phyloP scores from a whole-genome alignment of 30 jellyfish, hydroid and myxozoan genomes.

The Sanderia malayensis region DNA sequence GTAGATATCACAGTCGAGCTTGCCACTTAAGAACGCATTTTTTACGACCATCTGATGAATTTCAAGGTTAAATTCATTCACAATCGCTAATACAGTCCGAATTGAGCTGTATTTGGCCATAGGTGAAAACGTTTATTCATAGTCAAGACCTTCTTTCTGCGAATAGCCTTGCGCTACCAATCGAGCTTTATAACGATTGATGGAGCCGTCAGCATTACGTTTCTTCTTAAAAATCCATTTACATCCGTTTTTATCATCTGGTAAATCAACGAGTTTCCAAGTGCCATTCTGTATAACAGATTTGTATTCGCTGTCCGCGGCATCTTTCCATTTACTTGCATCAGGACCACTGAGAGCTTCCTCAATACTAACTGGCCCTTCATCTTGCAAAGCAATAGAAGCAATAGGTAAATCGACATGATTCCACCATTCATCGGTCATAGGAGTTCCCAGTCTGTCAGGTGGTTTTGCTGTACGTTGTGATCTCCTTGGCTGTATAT shows the following conservation, averaged over 20 bases:
- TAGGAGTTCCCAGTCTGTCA: neutral
- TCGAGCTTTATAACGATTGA: no score
- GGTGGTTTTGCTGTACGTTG: neutral
- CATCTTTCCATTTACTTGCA: neutral
- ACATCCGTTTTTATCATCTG: slow-evolving; percentile 10
- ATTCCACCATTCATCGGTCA: no score
- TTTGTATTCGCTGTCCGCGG: slow-evolving; percentile 8
- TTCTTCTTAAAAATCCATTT: slow-evolving; percentile 16
- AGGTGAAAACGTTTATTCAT: slow-evolving; percentile 30
- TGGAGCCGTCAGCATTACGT: no score
- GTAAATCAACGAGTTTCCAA: no score
- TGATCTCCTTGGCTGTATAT: neutral
- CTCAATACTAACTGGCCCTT: neutral
- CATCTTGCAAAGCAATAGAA: slow-evolving; percentile 1
- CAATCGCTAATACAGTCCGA: slow-evolving; percentile 27
- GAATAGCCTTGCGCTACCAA: no score
- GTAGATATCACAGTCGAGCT: slow-evolving; percentile 21
- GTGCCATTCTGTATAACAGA: slow-evolving; percentile 10
- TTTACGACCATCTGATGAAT: slow-evolving; percentile 39
- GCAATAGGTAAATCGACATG: neutral
- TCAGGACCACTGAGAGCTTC: slow-evolving; percentile 8
- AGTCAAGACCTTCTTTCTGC: slow-evolving; percentile 12
- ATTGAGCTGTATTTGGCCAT: slow-evolving; percentile 33
- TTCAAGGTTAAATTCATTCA: slow-evolving; percentile 18
- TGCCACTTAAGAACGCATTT: slow-evolving; percentile 33